Evolutionary conservation across 2,797 vertebrate genomes (phyloP).

Genomic region (Clarias laeviceps): DNA sequence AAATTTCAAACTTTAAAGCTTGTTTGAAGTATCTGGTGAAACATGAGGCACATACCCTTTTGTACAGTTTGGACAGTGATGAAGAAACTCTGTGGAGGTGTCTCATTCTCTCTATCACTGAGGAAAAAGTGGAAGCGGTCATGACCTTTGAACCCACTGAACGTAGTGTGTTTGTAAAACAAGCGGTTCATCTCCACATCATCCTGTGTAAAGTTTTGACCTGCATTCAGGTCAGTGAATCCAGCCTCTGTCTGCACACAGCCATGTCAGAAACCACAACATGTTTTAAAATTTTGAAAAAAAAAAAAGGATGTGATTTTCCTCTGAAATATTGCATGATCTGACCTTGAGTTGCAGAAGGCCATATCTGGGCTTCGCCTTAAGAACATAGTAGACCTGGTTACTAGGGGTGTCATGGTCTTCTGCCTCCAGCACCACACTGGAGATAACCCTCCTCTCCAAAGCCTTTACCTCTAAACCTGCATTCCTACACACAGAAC

Average conservation of each 20-base stretch:
- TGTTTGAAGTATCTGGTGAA: background rate
- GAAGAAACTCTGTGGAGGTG: slow-evolving; percentile 66
- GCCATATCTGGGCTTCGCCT: slow-evolving; percentile 64
- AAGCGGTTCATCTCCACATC: slow-evolving; percentile 75
- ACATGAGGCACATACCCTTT: slow-evolving; percentile 65
- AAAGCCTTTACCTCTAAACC: slow-evolving; percentile 67
- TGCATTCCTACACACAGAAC: slow-evolving; percentile 63
- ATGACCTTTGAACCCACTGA: slow-evolving; percentile 63
- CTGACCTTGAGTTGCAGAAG: slow-evolving; percentile 71
- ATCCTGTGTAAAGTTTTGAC: slow-evolving; percentile 75
- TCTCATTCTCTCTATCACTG: slow-evolving; percentile 69
- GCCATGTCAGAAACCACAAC: background rate
- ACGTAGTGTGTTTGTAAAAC: slow-evolving; percentile 66
- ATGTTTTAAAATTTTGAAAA: slow-evolving; percentile 8
- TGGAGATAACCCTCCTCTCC: slow-evolving; percentile 74
- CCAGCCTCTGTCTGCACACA: slow-evolving; percentile 59
- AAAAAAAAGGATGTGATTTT: background rate
- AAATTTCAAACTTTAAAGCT: background rate
- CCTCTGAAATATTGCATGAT: background rate
- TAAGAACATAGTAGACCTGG: slow-evolving; percentile 64
- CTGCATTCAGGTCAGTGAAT: slow-evolving; percentile 66
- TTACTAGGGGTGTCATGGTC: slow-evolving; percentile 66
- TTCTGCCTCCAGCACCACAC: slow-evolving; percentile 69
- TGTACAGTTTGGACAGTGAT: slow-evolving; percentile 64
- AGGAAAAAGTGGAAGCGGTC: slow-evolving; percentile 76